These are phyloP conservation scores for Pseudochaenichthys georgianus DNA, from an alignment of 2,797 vertebrate species.

Conservation along the genomic window DNA sequence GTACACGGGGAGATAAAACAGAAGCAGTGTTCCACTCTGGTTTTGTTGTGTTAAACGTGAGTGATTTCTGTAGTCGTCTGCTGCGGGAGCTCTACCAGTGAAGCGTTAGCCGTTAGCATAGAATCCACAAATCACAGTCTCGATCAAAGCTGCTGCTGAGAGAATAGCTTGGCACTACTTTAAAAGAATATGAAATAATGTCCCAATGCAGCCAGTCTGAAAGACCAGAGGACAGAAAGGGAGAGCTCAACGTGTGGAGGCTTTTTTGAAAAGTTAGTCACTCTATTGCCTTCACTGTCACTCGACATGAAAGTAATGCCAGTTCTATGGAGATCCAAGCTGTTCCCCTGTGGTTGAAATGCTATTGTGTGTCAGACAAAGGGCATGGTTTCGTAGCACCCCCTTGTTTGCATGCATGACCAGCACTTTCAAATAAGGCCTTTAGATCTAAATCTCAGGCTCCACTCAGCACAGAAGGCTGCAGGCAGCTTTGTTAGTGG, in stretches of 20 bases:
- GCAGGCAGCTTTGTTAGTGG: constrained; percentile 75
- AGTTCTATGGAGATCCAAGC: constrained; percentile 80
- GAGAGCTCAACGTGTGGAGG: constrained; percentile 50
- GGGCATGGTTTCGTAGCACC: constrained; percentile 75
- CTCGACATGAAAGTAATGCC: constrained; percentile 81
- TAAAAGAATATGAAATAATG: constrained; percentile 80
- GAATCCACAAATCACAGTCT: constrained; percentile 54
- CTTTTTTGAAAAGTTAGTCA: constrained; percentile 70
- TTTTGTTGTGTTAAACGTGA: constrained; percentile 46
- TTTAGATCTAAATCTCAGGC: constrained; percentile 80
- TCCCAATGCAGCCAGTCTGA: constrained; percentile 65
- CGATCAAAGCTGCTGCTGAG: constrained; percentile 70
- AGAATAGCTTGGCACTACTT: constrained; percentile 74
- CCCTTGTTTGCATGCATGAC: constrained; percentile 82
- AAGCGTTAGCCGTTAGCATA: constrained; percentile 44
- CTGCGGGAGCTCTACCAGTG: constrained; percentile 39
- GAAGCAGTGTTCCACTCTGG: constrained; percentile 36
- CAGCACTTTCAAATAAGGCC: constrained; percentile 80
- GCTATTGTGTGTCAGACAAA: constrained; percentile 83
- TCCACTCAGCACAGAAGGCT: constrained; percentile 69
- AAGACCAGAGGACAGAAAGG: constrained; percentile 62
- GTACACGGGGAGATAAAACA: constrained; percentile 15
- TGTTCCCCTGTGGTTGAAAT: constrained; percentile 75
- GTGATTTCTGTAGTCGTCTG: constrained; percentile 35
- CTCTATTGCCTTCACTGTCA: constrained; percentile 79